Evolutionary conservation across 2,797 vertebrate species (phyloP).

Genomic region (Sebastes reedi): DNA sequence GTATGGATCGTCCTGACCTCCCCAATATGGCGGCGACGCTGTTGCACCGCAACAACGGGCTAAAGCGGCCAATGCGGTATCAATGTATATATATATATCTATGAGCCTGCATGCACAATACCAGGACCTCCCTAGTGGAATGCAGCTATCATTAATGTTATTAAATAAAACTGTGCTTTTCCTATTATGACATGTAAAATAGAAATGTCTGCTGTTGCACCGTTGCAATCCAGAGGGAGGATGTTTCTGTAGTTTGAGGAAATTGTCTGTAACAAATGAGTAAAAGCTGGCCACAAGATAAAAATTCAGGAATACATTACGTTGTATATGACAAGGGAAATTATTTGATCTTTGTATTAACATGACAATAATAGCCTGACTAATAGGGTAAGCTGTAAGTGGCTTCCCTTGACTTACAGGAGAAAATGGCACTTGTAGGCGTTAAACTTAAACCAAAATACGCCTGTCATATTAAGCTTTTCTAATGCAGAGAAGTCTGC

Average conservation of each 20-base stretch:
- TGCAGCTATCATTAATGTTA: too few species aligned
- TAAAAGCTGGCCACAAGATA: background rate
- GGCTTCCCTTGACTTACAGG: constrained; percentile 41
- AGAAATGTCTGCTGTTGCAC: background rate
- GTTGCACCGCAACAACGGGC: too few species aligned
- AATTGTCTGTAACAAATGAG: background rate
- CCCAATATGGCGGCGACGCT: too few species aligned
- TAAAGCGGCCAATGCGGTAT: too few species aligned
- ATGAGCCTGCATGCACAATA: too few species aligned
- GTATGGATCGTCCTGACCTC: too few species aligned
- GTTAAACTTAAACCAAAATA: constrained; percentile 40
- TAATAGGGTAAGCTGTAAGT: constrained; percentile 32
- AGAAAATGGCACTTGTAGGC: constrained; percentile 36
- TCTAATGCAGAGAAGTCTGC: constrained; percentile 39
- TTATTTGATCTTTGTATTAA: constrained; percentile 26
- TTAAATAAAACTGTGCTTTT: too few species aligned
- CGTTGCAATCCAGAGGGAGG: background rate
- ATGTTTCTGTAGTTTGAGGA: background rate
- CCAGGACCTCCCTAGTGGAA: too few species aligned
- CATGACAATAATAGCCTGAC: constrained; percentile 45
- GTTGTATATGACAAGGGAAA: background rate
- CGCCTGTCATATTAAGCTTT: constrained; percentile 45
- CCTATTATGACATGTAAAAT: too few species aligned
- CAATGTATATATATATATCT: too few species aligned
- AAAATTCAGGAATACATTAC: background rate